A percentile compares a stretch with the other conserved stretches of the same genome.
These are phyloP conservation scores for Rhimphoctona megacephalus DNA, from an alignment of 2,888 invertebrate genomes.

Conservation along the genomic window DNA sequence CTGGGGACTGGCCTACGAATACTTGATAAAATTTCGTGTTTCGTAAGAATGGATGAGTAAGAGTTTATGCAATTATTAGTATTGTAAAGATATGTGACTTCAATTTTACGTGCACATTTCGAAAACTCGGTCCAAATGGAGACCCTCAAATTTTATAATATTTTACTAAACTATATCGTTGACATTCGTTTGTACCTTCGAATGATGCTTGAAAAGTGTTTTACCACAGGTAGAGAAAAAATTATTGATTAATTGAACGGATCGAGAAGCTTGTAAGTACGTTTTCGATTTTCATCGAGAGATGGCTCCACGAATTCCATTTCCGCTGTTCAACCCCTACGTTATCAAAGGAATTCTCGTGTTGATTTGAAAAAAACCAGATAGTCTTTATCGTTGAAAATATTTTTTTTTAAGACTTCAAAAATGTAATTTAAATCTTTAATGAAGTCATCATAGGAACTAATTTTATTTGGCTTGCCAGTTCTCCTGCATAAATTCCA, in stretches of 20 bases:
- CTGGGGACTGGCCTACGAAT: too few relatives aligned
- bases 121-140: background rate
- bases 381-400: background rate
- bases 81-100: background rate
- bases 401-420: too few relatives aligned
- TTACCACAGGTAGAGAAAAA: background rate
- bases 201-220: background rate
- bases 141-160: background rate
- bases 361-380: slow-evolving; percentile 14
- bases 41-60: too few relatives aligned
- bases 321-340: background rate
- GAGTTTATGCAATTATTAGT: background rate
- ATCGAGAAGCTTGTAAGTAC: background rate
- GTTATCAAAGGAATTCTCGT: slow-evolving; percentile 26
- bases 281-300: slow-evolving; percentile 16
- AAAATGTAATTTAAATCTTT: background rate
- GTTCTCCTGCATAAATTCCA: slow-evolving; percentile 49
- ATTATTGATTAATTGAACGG: slow-evolving; percentile 9
- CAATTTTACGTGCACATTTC: background rate
- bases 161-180: background rate
- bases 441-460: background rate
- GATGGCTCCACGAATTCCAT: slow-evolving; percentile 34
- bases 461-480: background rate
- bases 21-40: too few relatives aligned
- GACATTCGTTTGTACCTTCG: slow-evolving; percentile 11